Percentiles rank a stretch among this genome's conserved stretches.
Conservation (phyloP, 2,113 vertebrate genomes). For the Genyomyrus donnyi region DNA sequence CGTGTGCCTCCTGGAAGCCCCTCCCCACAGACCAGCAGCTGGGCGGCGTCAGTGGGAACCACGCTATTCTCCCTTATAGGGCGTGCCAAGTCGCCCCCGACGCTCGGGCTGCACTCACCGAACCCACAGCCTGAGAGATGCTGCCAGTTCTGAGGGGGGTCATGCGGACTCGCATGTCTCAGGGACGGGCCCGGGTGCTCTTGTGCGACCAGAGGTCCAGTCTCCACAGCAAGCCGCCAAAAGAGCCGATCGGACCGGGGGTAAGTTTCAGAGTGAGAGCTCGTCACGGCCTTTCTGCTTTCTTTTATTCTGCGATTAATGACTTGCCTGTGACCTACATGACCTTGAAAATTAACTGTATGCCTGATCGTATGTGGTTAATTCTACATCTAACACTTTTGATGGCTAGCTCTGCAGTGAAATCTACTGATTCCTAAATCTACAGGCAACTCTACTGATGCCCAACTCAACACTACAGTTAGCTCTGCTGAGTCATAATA, state of each 20-base stretch:
- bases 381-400: neutral
- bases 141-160: constrained; percentile 35
- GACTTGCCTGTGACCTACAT: neutral
- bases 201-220: constrained; percentile 35
- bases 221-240: constrained; percentile 57
- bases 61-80: constrained; percentile 36
- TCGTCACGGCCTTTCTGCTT: neutral
- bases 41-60: constrained; percentile 37
- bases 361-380: neutral
- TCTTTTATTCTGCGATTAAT: neutral
- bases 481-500: neutral
- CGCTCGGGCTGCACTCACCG: neutral
- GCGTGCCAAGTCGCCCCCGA: constrained; percentile 30
- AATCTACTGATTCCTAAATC: neutral
- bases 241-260: constrained; percentile 56
- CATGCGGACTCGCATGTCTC: constrained; percentile 3
- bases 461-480: neutral
- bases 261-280: constrained; percentile 50
- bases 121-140: constrained; percentile 38
- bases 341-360: neutral
- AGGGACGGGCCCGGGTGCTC: constrained; percentile 17
- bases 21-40: constrained; percentile 41
- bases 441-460: neutral
- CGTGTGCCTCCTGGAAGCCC: constrained; percentile 28
- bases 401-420: neutral